Evolutionary conservation across 2,113 vertebrate genomes (phyloP).

Genomic region (Toxotes chatareus): DNA sequence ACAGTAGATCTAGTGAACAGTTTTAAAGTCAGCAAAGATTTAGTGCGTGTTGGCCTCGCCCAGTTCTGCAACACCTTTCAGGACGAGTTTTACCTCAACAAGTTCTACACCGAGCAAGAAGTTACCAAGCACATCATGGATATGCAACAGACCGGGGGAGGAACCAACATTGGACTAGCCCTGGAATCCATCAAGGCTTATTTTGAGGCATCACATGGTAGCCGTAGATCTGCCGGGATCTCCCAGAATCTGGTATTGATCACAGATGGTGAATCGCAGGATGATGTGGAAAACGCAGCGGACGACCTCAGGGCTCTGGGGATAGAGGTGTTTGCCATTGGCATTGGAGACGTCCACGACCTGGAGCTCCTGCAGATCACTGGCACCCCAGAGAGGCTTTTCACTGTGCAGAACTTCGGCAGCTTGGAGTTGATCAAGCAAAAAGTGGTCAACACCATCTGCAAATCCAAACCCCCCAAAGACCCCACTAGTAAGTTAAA

Average conservation of each 20-base stretch:
- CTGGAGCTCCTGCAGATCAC: conserved; percentile 81
- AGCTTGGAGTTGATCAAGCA: conserved; percentile 69
- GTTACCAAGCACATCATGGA: conserved; percentile 68
- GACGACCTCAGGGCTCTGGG: conserved; percentile 50
- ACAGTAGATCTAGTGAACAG: conserved; percentile 71
- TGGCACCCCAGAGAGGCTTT: conserved; percentile 59
- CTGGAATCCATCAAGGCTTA: conserved; percentile 67
- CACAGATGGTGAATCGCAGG: conserved; percentile 82
- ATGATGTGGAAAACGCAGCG: conserved; percentile 67
- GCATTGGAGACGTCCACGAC: conserved; percentile 68
- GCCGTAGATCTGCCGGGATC: conserved; percentile 64
- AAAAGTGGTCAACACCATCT: conserved; percentile 79
- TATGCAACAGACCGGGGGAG: conserved; percentile 57
- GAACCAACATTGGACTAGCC: conserved; percentile 75
- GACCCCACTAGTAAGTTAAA: not conserved
- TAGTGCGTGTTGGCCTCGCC: conserved; percentile 80
- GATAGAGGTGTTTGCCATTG: conserved; percentile 81
- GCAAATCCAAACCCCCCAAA: not conserved
- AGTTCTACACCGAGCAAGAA: conserved; percentile 34
- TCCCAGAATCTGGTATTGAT: conserved; percentile 86
- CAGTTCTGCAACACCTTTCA: conserved; percentile 80
- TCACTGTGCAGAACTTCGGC: conserved; percentile 72
- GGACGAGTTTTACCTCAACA: conserved; percentile 82
- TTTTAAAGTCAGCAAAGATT: conserved; percentile 76
- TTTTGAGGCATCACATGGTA: conserved; percentile 77